Conservation (phyloP, 2,113 vertebrate species). For the Myrmecobius fasciatus region DNA sequence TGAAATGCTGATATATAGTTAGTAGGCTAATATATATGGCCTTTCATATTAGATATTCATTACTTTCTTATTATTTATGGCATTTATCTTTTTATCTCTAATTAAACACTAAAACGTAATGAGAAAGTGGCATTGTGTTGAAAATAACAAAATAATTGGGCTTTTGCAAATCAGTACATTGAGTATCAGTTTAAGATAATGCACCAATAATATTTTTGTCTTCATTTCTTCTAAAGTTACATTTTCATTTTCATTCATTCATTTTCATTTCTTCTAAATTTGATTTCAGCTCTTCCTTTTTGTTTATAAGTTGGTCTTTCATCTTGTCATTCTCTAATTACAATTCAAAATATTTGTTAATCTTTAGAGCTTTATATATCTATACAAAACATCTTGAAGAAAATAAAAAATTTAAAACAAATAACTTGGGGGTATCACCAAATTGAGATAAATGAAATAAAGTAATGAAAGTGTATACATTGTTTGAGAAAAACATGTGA, state of each 20-base stretch:
- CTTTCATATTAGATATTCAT: slow-evolving; percentile 3
- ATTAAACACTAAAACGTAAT: slow-evolving; percentile 48
- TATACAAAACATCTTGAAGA: slow-evolving; percentile 40
- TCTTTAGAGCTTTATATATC: slow-evolving; percentile 24
- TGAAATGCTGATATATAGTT: slow-evolving; percentile 19
- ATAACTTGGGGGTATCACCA: slow-evolving; percentile 29
- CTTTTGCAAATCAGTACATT: slow-evolving; percentile 11
- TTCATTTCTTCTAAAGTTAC: too few species aligned
- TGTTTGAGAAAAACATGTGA: slow-evolving; percentile 29
- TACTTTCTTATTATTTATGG: slow-evolving; percentile 12
- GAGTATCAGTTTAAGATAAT: not conserved
- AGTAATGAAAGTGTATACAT: slow-evolving; percentile 15
- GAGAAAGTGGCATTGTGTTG: not conserved
- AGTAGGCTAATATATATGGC: not conserved
- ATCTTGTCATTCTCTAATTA: slow-evolving; percentile 39
- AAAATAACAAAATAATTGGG: slow-evolving; percentile 41
- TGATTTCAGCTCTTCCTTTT: slow-evolving; percentile 23
- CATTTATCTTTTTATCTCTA: slow-evolving; percentile 27
- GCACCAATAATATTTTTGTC: not conserved
- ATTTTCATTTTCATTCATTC: too few species aligned
- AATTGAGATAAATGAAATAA: slow-evolving; percentile 29
- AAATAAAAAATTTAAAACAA: slow-evolving; percentile 21
- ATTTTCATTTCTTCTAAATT: slow-evolving; percentile 24
- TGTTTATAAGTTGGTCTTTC: slow-evolving; percentile 37
- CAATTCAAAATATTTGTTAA: slow-evolving; percentile 5